These are phyloP conservation scores for Puffinus mauretanicus DNA, from an alignment of 2,113 vertebrate species.

Conservation along the genomic window DNA sequence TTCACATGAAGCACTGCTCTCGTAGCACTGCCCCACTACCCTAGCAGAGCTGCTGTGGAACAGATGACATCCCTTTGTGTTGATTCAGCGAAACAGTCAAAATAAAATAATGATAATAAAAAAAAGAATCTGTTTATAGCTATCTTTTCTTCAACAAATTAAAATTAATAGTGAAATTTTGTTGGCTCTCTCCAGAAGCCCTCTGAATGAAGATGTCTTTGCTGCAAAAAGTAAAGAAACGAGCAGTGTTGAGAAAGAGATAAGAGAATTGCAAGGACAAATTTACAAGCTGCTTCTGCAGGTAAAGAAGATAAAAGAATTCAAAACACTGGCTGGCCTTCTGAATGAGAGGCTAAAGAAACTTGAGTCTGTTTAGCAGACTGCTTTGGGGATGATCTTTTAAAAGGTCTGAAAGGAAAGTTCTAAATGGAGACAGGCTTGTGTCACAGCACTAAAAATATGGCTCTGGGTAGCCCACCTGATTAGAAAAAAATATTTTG, in stretches of 20 bases:
- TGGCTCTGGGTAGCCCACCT: not conserved
- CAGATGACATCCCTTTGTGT: not conserved
- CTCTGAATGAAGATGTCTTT: slow-evolving; percentile 91
- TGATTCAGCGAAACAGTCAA: not conserved
- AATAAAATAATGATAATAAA: not conserved
- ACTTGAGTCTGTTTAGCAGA: not conserved
- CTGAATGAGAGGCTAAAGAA: not conserved
- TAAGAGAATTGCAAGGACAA: slow-evolving; percentile 86
- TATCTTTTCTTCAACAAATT: not conserved
- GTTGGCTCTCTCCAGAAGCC: slow-evolving; percentile 75
- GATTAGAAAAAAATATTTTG: not conserved
- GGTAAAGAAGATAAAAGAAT: slow-evolving; percentile 67
- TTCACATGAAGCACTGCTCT: not conserved
- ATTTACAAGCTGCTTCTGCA: slow-evolving; percentile 90
- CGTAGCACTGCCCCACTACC: not conserved
- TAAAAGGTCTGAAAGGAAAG: not conserved
- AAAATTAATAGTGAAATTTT: not conserved
- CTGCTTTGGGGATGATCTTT: not conserved
- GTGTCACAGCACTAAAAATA: not conserved
- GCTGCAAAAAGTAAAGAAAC: slow-evolving; percentile 71
- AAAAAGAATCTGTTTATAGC: not conserved
- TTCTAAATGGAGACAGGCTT: not conserved
- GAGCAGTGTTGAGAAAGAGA: slow-evolving; percentile 75
- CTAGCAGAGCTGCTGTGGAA: not conserved
- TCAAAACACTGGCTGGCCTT: not conserved